phyloP scores from a whole-genome alignment of 2,888 invertebrate genomes.

The Rapana venosa region DNA sequence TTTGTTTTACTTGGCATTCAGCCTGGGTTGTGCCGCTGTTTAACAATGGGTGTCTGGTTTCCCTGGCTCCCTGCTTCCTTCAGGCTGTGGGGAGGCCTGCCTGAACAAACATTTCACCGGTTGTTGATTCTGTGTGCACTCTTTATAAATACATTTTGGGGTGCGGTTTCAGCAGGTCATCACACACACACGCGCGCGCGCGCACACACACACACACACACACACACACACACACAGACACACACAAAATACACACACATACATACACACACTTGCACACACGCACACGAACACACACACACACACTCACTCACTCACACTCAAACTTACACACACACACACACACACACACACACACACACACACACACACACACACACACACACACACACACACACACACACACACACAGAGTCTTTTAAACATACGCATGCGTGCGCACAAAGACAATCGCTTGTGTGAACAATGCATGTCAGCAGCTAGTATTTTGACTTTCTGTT shows the following conservation, averaged over 20 bases:
- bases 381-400: background rate
- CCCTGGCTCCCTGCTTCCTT: too few relatives aligned
- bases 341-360: background rate
- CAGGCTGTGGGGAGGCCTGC: too few relatives aligned
- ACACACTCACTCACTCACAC: background rate
- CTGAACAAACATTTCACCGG: too few relatives aligned
- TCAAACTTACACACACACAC: background rate
- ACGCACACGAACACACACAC: background rate
- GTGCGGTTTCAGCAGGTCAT: background rate
- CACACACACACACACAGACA: background rate
- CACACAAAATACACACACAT: background rate
- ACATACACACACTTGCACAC: background rate
- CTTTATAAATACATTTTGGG: too few relatives aligned
- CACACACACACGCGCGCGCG: background rate
- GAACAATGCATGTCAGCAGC: too few relatives aligned
- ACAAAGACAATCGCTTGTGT: too few relatives aligned
- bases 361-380: background rate
- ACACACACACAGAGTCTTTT: background rate
- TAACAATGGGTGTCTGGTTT: too few relatives aligned
- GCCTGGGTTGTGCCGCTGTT: too few relatives aligned
- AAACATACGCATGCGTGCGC: background rate
- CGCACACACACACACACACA: constrained; percentile 9
- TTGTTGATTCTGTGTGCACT: too few relatives aligned
- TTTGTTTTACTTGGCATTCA: too few relatives aligned
- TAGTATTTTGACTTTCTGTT: background rate